These are phyloP conservation scores for Oxystoma pomonae DNA, from an alignment of 2,888 invertebrate species.

Conservation along the genomic window DNA sequence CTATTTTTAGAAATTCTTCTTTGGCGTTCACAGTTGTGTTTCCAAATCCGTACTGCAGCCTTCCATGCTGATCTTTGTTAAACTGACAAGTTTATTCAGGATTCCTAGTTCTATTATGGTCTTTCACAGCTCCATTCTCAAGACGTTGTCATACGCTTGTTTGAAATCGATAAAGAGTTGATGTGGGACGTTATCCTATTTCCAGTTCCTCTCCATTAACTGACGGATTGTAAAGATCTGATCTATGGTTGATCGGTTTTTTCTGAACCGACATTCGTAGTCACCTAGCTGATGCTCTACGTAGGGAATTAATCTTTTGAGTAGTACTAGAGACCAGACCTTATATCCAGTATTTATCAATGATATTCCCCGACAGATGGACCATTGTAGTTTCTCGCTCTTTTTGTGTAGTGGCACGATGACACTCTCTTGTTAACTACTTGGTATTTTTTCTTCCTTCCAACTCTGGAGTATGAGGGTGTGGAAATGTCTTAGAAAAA, in stretches of 20 bases:
- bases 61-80: no score
- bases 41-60: neutral
- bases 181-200: no score
- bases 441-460: neutral
- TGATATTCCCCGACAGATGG: neutral
- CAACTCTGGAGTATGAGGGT: neutral
- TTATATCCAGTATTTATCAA: neutral
- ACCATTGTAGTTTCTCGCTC: neutral
- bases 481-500: neutral
- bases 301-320: neutral
- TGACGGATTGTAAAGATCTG: neutral
- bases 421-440: neutral
- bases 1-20: neutral
- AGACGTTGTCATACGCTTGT: no score
- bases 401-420: neutral
- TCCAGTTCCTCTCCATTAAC: neutral
- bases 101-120: neutral
- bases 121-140: neutral
- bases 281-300: neutral
- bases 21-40: neutral
- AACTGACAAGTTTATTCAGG: neutral
- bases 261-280: neutral
- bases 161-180: no score
- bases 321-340: neutral
- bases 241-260: neutral